Evolutionary conservation across 2,888 invertebrate species (phyloP).

Genomic region (Omphaloscelis lunosa): DNA sequence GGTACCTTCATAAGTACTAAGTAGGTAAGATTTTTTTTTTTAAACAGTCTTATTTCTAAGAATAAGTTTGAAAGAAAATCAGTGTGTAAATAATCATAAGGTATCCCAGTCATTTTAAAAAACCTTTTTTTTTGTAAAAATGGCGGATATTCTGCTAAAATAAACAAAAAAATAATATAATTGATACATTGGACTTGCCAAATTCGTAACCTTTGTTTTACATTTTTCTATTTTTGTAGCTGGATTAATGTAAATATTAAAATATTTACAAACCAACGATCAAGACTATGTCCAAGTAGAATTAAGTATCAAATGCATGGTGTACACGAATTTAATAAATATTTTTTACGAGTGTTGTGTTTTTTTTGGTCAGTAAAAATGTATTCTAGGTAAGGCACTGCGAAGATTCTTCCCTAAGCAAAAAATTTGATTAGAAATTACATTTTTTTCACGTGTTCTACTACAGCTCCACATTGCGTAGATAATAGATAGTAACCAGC

Average conservation of each 20-base stretch:
- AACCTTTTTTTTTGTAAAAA: background rate
- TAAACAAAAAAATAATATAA: background rate
- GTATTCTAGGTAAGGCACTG: background rate
- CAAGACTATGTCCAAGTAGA: conserved; percentile 33
- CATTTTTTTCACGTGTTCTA: background rate
- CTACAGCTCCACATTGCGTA: background rate
- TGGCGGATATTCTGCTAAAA: no score
- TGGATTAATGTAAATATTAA: conserved; percentile 13
- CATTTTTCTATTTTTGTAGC: conserved; percentile 16
- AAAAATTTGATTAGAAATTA: no score
- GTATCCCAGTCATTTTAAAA: background rate
- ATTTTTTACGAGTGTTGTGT: conserved; percentile 46
- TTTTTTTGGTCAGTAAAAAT: conserved; percentile 21
- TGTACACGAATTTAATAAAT: conserved; percentile 59
- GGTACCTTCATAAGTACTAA: background rate
- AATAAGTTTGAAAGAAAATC: background rate
- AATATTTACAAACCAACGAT: conserved; percentile 17
- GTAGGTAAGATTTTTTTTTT: background rate
- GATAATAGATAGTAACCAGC: background rate
- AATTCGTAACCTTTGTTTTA: conserved; percentile 1
- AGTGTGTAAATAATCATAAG: background rate
- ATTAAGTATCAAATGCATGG: conserved; percentile 32
- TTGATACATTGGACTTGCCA: conserved; percentile 1
- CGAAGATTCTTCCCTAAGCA: background rate
- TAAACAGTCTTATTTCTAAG: conserved; percentile 3